Evolutionary conservation across 2,113 vertebrate species (phyloP).

Genomic region (Crotalus viridis): DNA sequence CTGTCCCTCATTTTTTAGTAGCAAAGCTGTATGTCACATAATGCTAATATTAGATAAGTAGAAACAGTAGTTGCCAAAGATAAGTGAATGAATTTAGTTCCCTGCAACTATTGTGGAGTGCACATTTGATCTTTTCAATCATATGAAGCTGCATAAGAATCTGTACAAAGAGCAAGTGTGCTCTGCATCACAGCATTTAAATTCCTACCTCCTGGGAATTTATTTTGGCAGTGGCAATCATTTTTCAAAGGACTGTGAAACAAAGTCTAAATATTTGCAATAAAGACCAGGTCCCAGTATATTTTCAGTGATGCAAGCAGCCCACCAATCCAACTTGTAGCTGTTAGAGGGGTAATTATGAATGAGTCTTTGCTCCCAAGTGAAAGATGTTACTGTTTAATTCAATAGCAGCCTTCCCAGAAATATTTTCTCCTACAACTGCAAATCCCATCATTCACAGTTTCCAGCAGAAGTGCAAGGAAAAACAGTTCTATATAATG

Average conservation of each 20-base stretch:
- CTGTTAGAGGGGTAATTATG: not conserved
- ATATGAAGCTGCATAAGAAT: not conserved
- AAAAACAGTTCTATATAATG: not conserved
- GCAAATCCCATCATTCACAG: not conserved
- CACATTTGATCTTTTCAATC: not conserved
- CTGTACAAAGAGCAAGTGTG: not conserved
- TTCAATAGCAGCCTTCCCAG: not conserved
- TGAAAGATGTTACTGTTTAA: not conserved
- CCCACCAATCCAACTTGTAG: not conserved
- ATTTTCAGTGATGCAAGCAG: not conserved
- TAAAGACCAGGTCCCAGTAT: not conserved
- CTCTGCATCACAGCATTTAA: not conserved
- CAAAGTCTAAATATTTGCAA: not conserved
- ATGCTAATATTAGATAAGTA: not conserved
- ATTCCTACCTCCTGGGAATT: not conserved
- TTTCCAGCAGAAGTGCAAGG: not conserved
- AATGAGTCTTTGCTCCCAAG: not conserved
- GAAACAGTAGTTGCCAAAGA: not conserved
- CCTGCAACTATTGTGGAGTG: not conserved
- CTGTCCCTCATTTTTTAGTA: not conserved
- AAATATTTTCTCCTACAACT: not conserved
- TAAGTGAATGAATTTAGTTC: not conserved
- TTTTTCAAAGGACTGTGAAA: not conserved
- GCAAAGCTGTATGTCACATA: not conserved
- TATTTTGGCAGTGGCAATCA: not conserved